A percentile compares a stretch with the other conserved stretches of the same genome.
Conservation (phyloP, 53 echinoderm and acorn worm genomes). For the Holothuria leucospilota region DNA sequence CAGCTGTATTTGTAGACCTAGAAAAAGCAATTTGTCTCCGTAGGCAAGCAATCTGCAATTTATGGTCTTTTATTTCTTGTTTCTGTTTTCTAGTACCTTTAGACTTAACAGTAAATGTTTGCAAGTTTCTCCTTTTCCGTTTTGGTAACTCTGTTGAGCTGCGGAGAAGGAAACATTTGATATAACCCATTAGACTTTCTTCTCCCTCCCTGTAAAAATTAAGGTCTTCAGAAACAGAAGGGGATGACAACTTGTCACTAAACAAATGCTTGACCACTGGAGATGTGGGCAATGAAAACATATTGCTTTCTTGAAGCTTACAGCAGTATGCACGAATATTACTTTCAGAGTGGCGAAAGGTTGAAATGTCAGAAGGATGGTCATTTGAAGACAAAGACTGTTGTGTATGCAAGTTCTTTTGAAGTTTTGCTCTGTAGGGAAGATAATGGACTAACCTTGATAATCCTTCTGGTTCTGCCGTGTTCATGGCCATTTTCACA, state of each 20-base stretch:
- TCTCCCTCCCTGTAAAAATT: conserved; percentile 30
- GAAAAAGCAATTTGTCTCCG: conserved; percentile 20
- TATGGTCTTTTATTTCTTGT: conserved; percentile 51
- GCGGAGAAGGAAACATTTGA: conserved; percentile 36
- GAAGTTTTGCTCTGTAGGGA: conserved; percentile 18
- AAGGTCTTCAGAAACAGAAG: conserved; percentile 28
- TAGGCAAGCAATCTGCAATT: conserved; percentile 35
- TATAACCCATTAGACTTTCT: conserved; percentile 18
- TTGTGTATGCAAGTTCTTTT: conserved; percentile 26
- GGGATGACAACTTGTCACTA: conserved; percentile 4
- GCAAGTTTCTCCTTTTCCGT: conserved; percentile 27
- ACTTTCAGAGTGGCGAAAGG: not conserved
- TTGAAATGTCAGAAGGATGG: not conserved
- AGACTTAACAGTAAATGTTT: conserved; percentile 14
- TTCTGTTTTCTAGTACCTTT: conserved; percentile 28
- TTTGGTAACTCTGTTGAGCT: not conserved
- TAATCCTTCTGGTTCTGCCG: conserved; percentile 31
- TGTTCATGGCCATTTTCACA: conserved; percentile 49
- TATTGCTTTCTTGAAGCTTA: not conserved
- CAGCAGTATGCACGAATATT: conserved; percentile 8
- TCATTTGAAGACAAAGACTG: not conserved
- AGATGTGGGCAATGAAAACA: not conserved
- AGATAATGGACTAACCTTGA: conserved; percentile 43
- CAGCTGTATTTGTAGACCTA: not conserved
- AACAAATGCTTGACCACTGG: conserved; percentile 15